These are phyloP conservation scores for Galerucella pusilla DNA, from an alignment of 2,888 invertebrate species.

Conservation along the genomic window DNA sequence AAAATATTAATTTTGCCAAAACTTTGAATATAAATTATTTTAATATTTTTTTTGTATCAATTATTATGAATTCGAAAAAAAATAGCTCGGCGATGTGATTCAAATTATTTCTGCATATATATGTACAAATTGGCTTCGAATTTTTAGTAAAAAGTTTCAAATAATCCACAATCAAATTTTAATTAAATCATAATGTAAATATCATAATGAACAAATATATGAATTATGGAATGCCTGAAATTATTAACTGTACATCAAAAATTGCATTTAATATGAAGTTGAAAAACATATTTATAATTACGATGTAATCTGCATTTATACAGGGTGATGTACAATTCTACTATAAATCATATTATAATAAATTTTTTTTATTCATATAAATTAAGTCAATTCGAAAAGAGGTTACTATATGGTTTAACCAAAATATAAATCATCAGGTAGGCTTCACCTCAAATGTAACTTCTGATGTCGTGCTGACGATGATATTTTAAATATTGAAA, in stretches of 20 bases:
- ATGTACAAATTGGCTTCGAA: conserved; percentile 33
- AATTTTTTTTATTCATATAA: too few relatives aligned
- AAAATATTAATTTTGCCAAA: too few relatives aligned
- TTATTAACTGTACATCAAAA: conserved; percentile 38
- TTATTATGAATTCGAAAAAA: conserved; percentile 15
- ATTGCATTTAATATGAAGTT: background rate
- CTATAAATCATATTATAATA: too few relatives aligned
- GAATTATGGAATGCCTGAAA: conserved; percentile 40
- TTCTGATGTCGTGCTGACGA: too few relatives aligned
- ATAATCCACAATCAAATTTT: conserved; percentile 43
- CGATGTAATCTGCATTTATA: too few relatives aligned
- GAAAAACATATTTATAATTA: too few relatives aligned
- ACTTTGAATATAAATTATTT: background rate
- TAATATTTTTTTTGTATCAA: background rate
- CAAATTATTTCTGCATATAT: conserved; percentile 27
- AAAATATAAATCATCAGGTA: too few relatives aligned
- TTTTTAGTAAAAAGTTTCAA: conserved; percentile 41
- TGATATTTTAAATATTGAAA: too few relatives aligned
- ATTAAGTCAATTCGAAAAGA: too few relatives aligned
- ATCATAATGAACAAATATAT: conserved; percentile 42
- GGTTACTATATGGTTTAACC: too few relatives aligned
- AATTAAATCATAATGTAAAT: conserved; percentile 44
- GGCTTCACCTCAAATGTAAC: too few relatives aligned
- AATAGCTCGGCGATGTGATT: conserved; percentile 28
- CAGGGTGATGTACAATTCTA: too few relatives aligned